phyloP scores from a whole-genome alignment of 2,888 invertebrate genomes.

The Microctonus brassicae region DNA sequence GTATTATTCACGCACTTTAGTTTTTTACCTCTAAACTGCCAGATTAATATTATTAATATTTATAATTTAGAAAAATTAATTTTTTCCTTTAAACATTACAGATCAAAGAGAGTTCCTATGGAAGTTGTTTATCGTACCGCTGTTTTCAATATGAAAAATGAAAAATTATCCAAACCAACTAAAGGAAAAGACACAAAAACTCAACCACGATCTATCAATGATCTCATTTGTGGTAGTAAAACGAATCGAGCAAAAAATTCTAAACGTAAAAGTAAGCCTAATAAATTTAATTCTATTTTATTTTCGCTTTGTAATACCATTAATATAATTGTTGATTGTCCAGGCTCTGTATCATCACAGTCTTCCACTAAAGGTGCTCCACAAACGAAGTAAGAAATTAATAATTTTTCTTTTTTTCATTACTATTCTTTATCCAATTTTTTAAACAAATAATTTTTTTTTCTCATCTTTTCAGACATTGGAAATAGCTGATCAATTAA shows the following conservation, averaged over 20 bases:
- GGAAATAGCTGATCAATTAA: constrained; percentile 36
- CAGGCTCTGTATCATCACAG: constrained; percentile 34
- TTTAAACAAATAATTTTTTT: background rate
- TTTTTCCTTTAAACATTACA: background rate
- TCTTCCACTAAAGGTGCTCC: constrained; percentile 35
- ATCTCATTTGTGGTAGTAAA: constrained; percentile 59
- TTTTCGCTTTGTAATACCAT: background rate
- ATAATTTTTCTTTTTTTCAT: background rate
- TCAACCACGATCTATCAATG: constrained; percentile 56
- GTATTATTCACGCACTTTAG: no score
- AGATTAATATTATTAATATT: background rate
- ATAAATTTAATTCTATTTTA: background rate
- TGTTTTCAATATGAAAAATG: constrained; percentile 62
- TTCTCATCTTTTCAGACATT: constrained; percentile 37
- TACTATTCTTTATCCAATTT: background rate
- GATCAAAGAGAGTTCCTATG: constrained; percentile 49
- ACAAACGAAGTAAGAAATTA: constrained; percentile 36
- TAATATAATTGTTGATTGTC: constrained; percentile 7
- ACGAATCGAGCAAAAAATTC: constrained; percentile 45
- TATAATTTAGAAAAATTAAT: background rate
- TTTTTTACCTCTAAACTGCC: background rate
- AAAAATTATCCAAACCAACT: constrained; percentile 54
- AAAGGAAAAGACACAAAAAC: constrained; percentile 53
- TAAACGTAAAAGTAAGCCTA: constrained; percentile 36
- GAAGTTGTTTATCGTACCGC: constrained; percentile 62